Evolutionary conservation across 2,888 invertebrate species (phyloP).

Genomic region (Pegoplata infirma): DNA sequence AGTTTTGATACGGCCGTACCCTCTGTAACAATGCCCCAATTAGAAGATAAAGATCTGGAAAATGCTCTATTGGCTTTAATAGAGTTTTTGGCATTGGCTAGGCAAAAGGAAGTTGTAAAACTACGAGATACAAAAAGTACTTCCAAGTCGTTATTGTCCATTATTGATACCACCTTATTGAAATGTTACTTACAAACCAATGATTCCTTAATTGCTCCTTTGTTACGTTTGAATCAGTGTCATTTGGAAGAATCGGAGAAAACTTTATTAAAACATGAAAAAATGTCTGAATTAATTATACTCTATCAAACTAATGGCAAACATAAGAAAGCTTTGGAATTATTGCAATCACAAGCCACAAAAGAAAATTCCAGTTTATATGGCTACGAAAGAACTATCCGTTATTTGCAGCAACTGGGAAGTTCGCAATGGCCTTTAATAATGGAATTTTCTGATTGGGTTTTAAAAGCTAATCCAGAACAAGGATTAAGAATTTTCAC

Average conservation of each 20-base stretch:
- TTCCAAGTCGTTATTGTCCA: slow-evolving; percentile 83
- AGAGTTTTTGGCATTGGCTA: slow-evolving; percentile 90
- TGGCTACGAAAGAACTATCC: slow-evolving; percentile 90
- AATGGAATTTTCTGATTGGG: slow-evolving; percentile 96
- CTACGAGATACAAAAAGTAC: slow-evolving; percentile 73
- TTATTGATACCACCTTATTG: slow-evolving; percentile 97
- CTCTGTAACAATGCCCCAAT: slow-evolving; percentile 70
- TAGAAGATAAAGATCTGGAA: slow-evolving; percentile 91
- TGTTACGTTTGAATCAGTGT: slow-evolving; percentile 94
- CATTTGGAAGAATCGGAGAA: slow-evolving; percentile 96
- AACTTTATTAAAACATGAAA: slow-evolving; percentile 90
- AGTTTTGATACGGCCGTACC: slow-evolving; percentile 54
- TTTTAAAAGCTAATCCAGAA: slow-evolving; percentile 89
- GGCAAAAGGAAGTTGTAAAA: slow-evolving; percentile 78
- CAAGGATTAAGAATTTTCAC: slow-evolving; percentile 94
- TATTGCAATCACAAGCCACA: slow-evolving; percentile 88
- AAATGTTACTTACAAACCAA: slow-evolving; percentile 99
- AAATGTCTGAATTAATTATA: slow-evolving; percentile 95
- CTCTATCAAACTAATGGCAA: slow-evolving; percentile 96
- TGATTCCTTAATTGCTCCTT: slow-evolving; percentile 94
- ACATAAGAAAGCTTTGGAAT: slow-evolving; percentile 93
- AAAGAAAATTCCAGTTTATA: slow-evolving; percentile 82
- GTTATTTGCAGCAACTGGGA: slow-evolving; percentile 94
- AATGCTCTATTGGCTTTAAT: slow-evolving; percentile 92
- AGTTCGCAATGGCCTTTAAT: slow-evolving; percentile 90